A percentile compares a stretch with the other conserved stretches of the same genome.
Conservation (phyloP, 1,140 invertebrate species). For the Leptestheria dahalacensis region DNA sequence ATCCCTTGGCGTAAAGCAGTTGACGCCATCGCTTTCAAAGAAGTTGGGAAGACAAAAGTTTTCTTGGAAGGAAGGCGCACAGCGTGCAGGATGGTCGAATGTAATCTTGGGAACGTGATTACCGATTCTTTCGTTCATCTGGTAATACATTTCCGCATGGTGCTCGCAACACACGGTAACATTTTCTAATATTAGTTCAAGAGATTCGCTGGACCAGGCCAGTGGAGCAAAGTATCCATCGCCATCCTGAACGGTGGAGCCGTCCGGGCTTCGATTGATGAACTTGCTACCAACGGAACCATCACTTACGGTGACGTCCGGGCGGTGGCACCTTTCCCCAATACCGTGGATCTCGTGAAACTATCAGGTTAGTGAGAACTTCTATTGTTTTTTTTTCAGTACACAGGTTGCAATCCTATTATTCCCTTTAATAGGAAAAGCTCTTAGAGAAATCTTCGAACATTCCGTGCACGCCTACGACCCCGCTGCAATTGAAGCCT, state of each 20-base stretch:
- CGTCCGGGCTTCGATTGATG: conserved; percentile 45
- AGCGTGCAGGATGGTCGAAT: conserved; percentile 52
- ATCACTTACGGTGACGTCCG: conserved; percentile 49
- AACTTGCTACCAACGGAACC: conserved; percentile 34
- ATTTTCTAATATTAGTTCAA: conserved; percentile 14
- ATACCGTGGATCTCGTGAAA: conserved; percentile 46
- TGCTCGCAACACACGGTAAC: background rate
- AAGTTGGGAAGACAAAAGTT: conserved; percentile 46
- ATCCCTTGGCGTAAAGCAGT: conserved; percentile 42
- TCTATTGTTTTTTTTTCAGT: too few relatives aligned
- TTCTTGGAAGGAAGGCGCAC: conserved; percentile 38
- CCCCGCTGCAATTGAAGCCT: conserved; percentile 29
- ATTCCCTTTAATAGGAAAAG: conserved; percentile 31
- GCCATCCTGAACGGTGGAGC: conserved; percentile 56
- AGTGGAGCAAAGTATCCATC: conserved; percentile 63
- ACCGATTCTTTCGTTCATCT: conserved; percentile 51
- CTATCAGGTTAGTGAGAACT: too few relatives aligned
- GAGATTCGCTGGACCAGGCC: conserved; percentile 21
- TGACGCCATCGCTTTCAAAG: conserved; percentile 32
- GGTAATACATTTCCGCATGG: conserved; percentile 23
- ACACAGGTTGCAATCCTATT: background rate
- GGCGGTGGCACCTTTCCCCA: conserved; percentile 50
- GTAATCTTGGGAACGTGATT: conserved; percentile 70
- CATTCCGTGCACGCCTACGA: conserved; percentile 37
- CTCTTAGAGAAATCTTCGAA: conserved; percentile 43